Evolutionary conservation across 2,113 vertebrate species (phyloP).

Genomic region (Neodon shergylaensis): DNA sequence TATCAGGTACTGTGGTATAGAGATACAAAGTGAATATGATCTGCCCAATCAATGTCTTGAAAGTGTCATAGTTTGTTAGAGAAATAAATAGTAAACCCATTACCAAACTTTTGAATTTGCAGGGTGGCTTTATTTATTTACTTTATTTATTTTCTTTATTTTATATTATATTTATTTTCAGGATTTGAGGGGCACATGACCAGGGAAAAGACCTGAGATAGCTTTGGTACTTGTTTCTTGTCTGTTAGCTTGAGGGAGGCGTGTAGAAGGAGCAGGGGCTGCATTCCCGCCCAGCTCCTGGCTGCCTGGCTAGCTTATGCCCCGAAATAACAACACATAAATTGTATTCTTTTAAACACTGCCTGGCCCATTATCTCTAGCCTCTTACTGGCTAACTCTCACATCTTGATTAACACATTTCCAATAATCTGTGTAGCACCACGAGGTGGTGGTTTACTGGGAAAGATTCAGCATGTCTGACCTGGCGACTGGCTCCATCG

Average conservation of each 20-base stretch:
- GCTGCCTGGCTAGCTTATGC: no score
- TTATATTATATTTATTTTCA: background rate
- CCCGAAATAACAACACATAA: no score
- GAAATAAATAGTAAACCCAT: background rate
- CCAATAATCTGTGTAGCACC: no score
- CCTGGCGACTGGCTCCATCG: no score
- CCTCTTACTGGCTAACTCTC: no score
- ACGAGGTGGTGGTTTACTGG: no score
- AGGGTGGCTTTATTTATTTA: background rate
- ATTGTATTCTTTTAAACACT: no score
- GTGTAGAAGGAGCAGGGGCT: background rate
- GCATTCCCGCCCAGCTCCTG: no score
- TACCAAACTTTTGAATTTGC: background rate
- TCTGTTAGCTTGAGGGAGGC: background rate
- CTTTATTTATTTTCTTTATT: background rate
- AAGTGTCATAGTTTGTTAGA: background rate
- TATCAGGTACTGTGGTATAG: background rate
- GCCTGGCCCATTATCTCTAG: no score
- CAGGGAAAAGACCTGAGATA: background rate
- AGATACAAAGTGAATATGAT: background rate
- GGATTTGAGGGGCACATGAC: background rate
- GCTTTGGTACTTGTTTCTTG: background rate
- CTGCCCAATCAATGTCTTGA: background rate
- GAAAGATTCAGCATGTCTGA: no score
- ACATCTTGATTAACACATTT: no score